Evolutionary conservation across 1,140 invertebrate genomes (phyloP), one percentile per base, ranked within the genome.

Genomic region (Brachionus koreanus): DNA sequence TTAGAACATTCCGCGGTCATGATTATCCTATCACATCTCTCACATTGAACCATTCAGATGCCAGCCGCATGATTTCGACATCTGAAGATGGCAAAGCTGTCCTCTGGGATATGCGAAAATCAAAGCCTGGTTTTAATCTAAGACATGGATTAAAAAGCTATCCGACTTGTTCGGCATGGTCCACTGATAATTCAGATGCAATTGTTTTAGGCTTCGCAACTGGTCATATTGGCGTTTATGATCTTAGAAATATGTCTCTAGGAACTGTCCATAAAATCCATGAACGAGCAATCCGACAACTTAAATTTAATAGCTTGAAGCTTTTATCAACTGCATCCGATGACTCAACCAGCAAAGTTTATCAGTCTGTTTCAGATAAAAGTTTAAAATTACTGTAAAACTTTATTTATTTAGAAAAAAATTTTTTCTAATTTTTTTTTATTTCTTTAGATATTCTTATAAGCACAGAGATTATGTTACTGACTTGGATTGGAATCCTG

Each of bases 401-500:
- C 16, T 52, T 37, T 0, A 7, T 72, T 72, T 72, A 16, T 4
- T 23, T 42, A 42, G 7, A 42, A 16, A 49, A 74, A 25, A 74
- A 74, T 25, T 23, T 5, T 19, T 25, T 23, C 1, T 7, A 4
- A 9, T 1, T 46, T 2, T 25, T 46, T 49, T 25, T 46, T 29
- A 46, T 23, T 4, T 42, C 10, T 43, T 25, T 43, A 79, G 76
- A 37, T 79, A 79, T 61, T 19, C 12, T 16, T 61, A 12, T 35
- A 65, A 79, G 29, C 76, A 79, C 42, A 12, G 33, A 37, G 76
- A 79, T 43, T 79, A 79, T 65, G 76, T 79, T 3, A 79, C 76
- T 42, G 76, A 19, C 16, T 19, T 79, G 16, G 49, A 39, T 65
- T 79, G 76, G 76, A 52, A 77, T 77, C 43, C 43, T 16, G 29